phyloP scores from a whole-genome alignment of 2,113 vertebrate genomes.

The Cinclus mexicanus region DNA sequence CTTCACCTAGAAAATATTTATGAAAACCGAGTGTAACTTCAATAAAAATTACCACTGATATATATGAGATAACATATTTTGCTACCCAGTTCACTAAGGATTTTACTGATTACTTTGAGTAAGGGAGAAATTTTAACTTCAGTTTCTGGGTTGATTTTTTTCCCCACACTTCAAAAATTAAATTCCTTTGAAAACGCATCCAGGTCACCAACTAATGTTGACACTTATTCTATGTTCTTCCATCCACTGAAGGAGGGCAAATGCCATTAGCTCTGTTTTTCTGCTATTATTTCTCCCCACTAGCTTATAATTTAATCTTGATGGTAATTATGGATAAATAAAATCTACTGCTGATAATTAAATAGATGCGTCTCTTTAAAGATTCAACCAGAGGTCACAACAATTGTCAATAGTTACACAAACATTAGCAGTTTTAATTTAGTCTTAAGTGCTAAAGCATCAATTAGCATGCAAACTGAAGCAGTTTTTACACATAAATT shows the following conservation, averaged over 20 bases:
- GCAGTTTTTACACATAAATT: slow-evolving; percentile 9
- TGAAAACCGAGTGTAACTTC: neutral
- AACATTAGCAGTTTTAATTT: slow-evolving; percentile 26
- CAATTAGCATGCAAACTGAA: neutral
- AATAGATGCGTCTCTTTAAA: neutral
- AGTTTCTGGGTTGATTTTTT: neutral
- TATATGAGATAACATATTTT: neutral
- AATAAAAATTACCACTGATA: neutral
- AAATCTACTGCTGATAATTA: neutral
- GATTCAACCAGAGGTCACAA: slow-evolving; percentile 7
- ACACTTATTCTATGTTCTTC: neutral
- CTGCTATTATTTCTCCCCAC: neutral
- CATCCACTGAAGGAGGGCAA: neutral
- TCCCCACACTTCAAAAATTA: neutral
- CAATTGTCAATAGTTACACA: slow-evolving; percentile 8
- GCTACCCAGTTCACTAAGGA: neutral
- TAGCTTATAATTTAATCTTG: neutral
- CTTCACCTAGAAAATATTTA: neutral
- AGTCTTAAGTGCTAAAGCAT: slow-evolving; percentile 1
- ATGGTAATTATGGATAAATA: neutral
- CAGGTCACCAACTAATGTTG: neutral
- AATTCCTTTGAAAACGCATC: neutral
- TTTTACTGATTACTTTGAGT: neutral
- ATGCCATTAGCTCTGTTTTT: neutral
- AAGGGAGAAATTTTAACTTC: neutral